Evolutionary conservation across 1,140 invertebrate genomes (phyloP), one percentile per base, ranked within the genome.

Genomic region (Anoplophora glabripennis): DNA sequence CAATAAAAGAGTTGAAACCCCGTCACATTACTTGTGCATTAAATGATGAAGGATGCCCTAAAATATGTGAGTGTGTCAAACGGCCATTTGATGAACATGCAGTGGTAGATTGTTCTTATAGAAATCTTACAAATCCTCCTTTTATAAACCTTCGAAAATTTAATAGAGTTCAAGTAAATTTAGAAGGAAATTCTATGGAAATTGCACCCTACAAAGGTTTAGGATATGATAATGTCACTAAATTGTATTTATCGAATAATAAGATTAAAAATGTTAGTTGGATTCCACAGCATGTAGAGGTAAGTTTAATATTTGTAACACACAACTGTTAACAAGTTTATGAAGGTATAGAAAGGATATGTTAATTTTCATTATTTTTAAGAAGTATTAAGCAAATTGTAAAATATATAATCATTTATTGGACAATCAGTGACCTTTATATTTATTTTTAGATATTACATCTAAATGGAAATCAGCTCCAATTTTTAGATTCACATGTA

Each of bases 391-490:
- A n/a, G n/a, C n/a, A n/a, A n/a, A n/a, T n/a, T n/a, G n/a, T n/a
- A n/a, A n/a, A n/a, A n/a, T n/a, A n/a, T n/a, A n/a, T n/a, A n/a
- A n/a, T n/a, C n/a, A n/a, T n/a, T n/a, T n/a, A n/a, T n/a, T n/a
- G n/a, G n/a, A n/a, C n/a, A n/a, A n/a, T n/a, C n/a, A n/a, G n/a
- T 9, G 15, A 18, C 15, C 17, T n/a, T 58, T 33, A 34, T 42
- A 28, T 21, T 62, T 64, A 10, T 47, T 68, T 68, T 44, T 42
- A 70, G 69, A 35, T 47, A 21, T 38, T 72, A n/a, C 45, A 64
- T 51, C 47, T 73, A 18, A 17, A 66, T 45, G 56, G 63, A 15
- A 73, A 73, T 41, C 44, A 58, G n/a, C 12, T 71, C 10, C 53
- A 38, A 12, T 52, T 54, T 38, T 41, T 72, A 2, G 51, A 68